Evolutionary conservation across 2,113 vertebrate species (phyloP).

Genomic region (Leucoraja erinaceus): DNA sequence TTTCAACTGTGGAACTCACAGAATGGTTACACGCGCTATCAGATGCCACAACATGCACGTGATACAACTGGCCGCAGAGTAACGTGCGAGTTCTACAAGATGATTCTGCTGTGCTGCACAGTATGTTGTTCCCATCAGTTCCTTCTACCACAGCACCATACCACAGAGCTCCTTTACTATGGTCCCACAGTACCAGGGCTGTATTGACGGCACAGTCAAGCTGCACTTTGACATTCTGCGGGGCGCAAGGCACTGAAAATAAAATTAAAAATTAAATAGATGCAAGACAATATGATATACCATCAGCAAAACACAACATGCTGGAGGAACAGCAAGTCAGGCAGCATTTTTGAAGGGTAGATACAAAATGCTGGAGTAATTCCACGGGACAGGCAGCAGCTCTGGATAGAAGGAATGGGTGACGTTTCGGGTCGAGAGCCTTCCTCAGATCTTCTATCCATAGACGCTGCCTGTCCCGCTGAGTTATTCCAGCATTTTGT

Average conservation of each 20-base stretch:
- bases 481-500: no score
- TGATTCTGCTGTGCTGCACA: constrained; percentile 48
- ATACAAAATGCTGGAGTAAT: no score
- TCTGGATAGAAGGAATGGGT: no score
- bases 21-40: constrained; percentile 50
- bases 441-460: no score
- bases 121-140: constrained; percentile 40
- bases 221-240: constrained; percentile 31
- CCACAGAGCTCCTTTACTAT: constrained; percentile 40
- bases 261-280: background rate
- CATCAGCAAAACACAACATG: background rate
- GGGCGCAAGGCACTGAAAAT: constrained; percentile 6
- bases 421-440: no score
- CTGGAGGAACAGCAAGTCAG: no score
- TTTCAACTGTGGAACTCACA: constrained; percentile 47
- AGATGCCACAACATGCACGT: constrained; percentile 39
- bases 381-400: no score
- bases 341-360: no score
- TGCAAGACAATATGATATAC: no score
- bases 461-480: no score
- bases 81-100: constrained; percentile 51
- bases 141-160: constrained; percentile 50
- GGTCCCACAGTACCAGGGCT: constrained; percentile 50
- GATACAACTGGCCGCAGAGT: constrained; percentile 56
- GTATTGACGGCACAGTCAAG: constrained; percentile 49